Evolutionary conservation across 2,797 vertebrate species (phyloP), one percentile per base, ranked within the genome.

Genomic region (Sebastes vulpes): DNA sequence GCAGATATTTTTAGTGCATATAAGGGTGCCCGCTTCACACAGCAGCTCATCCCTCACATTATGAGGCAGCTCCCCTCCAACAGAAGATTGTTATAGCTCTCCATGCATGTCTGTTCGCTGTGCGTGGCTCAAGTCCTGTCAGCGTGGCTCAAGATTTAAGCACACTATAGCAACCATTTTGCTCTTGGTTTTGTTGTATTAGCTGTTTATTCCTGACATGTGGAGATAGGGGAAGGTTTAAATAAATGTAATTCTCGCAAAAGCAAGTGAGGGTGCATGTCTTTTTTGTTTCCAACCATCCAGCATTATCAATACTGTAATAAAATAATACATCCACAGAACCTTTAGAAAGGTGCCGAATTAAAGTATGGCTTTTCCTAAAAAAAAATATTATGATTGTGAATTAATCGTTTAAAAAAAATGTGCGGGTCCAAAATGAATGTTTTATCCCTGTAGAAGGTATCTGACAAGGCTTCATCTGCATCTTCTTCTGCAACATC

Each of bases 1-100:
- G 70, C 48, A 60, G 66, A 58, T 93, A 92, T 93, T 86, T 94
- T 90, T 90, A 89, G 86, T 86, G 79, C 78, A 48, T 42, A 48
- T 42, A 73, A 77, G 50, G 70, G 48, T 79, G 28, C 42, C 64
- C 14, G 4, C 72, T 69, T 72, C 67, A 32, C 63, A 74, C 68
- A 58, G 63, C 20, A 83, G 71, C 77, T 84, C 75, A 82, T 67
- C 67, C 50, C 65, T 79, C 42, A 82, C 59, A 53, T 74, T 72
- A 76, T 65, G 64, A 75, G 68, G 66, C 69, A 68, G 58, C 68
- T 60, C 31, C 38, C 35, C 11, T 72, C 26, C 54, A 31, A 71
- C 42, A 71, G 16, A 59, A 32, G n/a, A 70, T 69, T 75, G 73
- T 75, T 84, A 56, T 9, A 82, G 46, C 65, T 77, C 59, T 76